phyloP scores from a whole-genome alignment of 2,888 invertebrate genomes.

The Podotricha telesiphe region DNA sequence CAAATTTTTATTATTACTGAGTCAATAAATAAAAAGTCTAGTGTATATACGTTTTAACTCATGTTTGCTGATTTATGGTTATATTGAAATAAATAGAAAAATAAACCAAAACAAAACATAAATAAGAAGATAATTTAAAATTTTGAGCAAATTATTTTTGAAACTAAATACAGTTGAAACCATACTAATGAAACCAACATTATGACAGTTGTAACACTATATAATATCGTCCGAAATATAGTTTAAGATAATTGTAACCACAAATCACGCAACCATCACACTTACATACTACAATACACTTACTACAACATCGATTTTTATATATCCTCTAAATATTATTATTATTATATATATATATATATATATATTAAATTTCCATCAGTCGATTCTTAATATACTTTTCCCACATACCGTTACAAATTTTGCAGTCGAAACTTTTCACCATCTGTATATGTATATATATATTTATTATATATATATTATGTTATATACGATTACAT shows the following conservation, averaged over 20 bases:
- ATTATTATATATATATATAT: too few relatives aligned
- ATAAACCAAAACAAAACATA: not conserved
- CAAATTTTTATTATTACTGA: not conserved
- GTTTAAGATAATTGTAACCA: slow-evolving; percentile 19
- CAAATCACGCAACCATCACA: slow-evolving; percentile 26
- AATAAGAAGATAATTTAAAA: not conserved
- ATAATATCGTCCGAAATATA: not conserved
- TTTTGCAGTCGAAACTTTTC: not conserved
- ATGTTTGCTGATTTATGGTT: slow-evolving; percentile 32
- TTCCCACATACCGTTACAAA: not conserved
- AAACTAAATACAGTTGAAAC: not conserved
- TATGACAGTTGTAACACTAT: not conserved
- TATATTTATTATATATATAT: not conserved
- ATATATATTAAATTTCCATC: slow-evolving; percentile 24
- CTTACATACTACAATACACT: slow-evolving; percentile 11
- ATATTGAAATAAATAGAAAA: not conserved
- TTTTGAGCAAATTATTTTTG: not conserved
- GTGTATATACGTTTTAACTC: slow-evolving; percentile 29
- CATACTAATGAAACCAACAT: not conserved
- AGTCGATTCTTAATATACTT: slow-evolving; percentile 38
- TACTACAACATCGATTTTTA: slow-evolving; percentile 9
- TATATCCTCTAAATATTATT: slow-evolving; percentile 10
- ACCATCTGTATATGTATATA: not conserved
- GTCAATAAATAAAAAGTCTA: not conserved
- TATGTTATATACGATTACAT: not conserved